These are phyloP conservation scores for Scaptomyza reducta DNA, from an alignment of 2,888 invertebrate genomes.

Conservation along the genomic window DNA sequence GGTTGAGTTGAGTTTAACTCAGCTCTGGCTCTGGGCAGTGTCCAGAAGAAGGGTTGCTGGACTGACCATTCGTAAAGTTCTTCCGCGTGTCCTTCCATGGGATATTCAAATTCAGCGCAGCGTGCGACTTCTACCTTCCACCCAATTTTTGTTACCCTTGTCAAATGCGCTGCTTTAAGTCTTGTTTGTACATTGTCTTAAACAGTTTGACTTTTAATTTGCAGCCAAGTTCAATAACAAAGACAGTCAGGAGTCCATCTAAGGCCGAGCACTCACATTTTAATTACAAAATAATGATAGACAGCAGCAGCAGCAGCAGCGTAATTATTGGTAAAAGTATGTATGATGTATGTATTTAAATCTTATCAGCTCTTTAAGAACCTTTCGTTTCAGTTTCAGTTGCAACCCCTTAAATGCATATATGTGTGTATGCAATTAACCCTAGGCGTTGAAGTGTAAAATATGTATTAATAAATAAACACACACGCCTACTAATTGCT, in stretches of 20 bases:
- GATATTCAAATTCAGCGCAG: constrained; percentile 70
- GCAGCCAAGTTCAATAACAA: constrained; percentile 58
- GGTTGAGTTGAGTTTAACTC: constrained; percentile 23
- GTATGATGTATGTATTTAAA: constrained; percentile 9
- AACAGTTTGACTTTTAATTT: constrained; percentile 82
- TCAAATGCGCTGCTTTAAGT: constrained; percentile 61
- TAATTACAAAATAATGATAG: constrained; percentile 62
- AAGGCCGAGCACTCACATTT: constrained; percentile 33
- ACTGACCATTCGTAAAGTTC: constrained; percentile 37
- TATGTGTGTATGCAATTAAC: constrained; percentile 65
- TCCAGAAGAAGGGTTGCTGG: constrained; percentile 63
- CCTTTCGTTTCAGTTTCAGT: constrained; percentile 21
- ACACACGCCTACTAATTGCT: constrained; percentile 70
- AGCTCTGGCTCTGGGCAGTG: constrained; percentile 47
- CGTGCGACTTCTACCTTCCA: constrained; percentile 36
- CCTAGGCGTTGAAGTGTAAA: constrained; percentile 80
- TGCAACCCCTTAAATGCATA: constrained; percentile 13
- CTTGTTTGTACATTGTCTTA: constrained; percentile 74
- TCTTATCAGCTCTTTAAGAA: constrained; percentile 37
- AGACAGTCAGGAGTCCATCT: constrained; percentile 18
- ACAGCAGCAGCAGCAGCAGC: constrained; percentile 3
- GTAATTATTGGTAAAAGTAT: neutral
- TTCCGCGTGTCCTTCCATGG: constrained; percentile 25
- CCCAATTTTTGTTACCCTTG: constrained; percentile 38
- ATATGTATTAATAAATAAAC: constrained; percentile 81